Conservation (phyloP, 1,140 invertebrate genomes). For the Drosophila azteca region DNA sequence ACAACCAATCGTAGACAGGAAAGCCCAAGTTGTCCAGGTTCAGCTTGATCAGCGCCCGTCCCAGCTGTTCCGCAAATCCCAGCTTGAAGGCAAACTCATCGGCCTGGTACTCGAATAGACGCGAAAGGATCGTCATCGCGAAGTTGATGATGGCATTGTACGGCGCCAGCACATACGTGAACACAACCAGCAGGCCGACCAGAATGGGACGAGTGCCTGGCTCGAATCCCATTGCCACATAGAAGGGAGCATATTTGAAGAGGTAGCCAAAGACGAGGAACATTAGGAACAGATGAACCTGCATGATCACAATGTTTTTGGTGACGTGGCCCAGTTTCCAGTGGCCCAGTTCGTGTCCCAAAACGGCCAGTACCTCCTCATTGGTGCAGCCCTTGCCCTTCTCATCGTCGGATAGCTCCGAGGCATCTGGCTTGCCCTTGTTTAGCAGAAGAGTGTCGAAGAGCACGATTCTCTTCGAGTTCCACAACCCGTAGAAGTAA, state of each 20-base stretch:
- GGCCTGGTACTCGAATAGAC: constrained; percentile 98
- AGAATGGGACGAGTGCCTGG: constrained; percentile 91
- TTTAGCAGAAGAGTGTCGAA: constrained; percentile 93
- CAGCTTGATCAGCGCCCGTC: constrained; percentile 94
- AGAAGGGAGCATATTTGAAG: constrained; percentile 92
- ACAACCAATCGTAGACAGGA: constrained; percentile 95
- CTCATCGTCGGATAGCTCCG: constrained; percentile 83
- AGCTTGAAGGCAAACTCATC: constrained; percentile 95
- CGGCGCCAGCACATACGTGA: constrained; percentile 96
- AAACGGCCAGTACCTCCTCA: constrained; percentile 96
- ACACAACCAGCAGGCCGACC: constrained; percentile 95
- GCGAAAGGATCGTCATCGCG: constrained; percentile 87
- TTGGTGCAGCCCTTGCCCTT: constrained; percentile 92
- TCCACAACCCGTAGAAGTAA: constrained; percentile 99
- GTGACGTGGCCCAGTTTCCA: constrained; percentile 97
- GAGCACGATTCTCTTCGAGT: constrained; percentile 98
- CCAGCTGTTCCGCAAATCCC: constrained; percentile 89
- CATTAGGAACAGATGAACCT: constrained; percentile 90
- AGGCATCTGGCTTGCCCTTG: constrained; percentile 81
- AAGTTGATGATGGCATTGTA: constrained; percentile 94
- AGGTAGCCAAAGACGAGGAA: constrained; percentile 94
- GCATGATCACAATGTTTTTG: constrained; percentile 93
- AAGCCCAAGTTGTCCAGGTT: constrained; percentile 97
- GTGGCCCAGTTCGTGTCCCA: constrained; percentile 98
- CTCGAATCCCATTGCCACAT: constrained; percentile 94